Conservation (phyloP, 2,888 invertebrate species). For the Hypselothyrea guttata region DNA sequence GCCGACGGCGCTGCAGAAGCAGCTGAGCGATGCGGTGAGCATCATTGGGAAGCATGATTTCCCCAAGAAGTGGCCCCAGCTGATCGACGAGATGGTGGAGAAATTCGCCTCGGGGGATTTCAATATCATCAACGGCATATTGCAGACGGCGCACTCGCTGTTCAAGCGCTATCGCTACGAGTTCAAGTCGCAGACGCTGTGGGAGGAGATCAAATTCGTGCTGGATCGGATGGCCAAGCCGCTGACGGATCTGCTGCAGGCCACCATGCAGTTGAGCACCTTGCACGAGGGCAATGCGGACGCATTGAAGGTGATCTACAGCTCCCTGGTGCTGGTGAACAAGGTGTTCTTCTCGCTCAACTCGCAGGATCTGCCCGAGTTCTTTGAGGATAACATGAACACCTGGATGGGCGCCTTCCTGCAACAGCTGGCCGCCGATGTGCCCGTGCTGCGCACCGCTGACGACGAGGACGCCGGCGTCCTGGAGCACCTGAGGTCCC, state of each 20-base stretch:
- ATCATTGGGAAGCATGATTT: conserved; percentile 99
- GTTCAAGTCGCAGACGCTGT: conserved; percentile 96
- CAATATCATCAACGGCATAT: conserved; percentile 95
- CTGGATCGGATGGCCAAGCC: conserved; percentile 96
- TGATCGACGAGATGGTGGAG: conserved; percentile 96
- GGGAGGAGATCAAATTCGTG: conserved; percentile 98
- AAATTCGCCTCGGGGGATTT: conserved; percentile 96
- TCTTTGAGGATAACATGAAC: conserved; percentile 98
- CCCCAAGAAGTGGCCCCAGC: conserved; percentile 96
- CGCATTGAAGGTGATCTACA: conserved; percentile 93
- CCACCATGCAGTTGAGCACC: conserved; percentile 91
- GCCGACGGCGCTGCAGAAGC: conserved; percentile 94
- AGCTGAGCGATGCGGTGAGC: conserved; percentile 96
- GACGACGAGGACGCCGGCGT: conserved; percentile 94
- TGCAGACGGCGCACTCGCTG: conserved; percentile 97
- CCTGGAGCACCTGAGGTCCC: conserved; percentile 94
- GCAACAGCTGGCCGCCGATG: conserved; percentile 89
- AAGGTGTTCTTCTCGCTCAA: conserved; percentile 99
- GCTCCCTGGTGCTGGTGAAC: conserved; percentile 92
- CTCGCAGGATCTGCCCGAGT: conserved; percentile 98
- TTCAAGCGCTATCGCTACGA: conserved; percentile 98
- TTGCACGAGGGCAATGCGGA: conserved; percentile 90
- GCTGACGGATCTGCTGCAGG: conserved; percentile 95
- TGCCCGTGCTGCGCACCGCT: conserved; percentile 89
- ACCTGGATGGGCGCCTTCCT: conserved; percentile 97